phyloP scores from a whole-genome alignment of 1,140 invertebrate species.

The Trypoxylus dichotomus region DNA sequence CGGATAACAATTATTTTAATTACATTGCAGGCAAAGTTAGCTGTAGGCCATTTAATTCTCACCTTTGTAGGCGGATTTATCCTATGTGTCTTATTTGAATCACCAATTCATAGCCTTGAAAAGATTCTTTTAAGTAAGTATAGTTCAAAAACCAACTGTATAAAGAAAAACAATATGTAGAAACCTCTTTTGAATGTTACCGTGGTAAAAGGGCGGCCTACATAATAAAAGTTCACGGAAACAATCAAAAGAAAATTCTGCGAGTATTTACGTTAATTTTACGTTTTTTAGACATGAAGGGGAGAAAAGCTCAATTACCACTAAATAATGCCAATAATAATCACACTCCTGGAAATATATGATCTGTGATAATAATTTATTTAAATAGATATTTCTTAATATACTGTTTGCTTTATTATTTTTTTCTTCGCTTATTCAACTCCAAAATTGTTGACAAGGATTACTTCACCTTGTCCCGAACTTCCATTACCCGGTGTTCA shows the following conservation, averaged over 20 bases:
- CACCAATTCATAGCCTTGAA: conserved; percentile 69
- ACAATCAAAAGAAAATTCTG: too few relatives aligned
- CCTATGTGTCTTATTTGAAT: conserved; percentile 68
- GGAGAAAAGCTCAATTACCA: neutral
- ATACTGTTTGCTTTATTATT: too few relatives aligned
- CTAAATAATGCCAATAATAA: neutral
- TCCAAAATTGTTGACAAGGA: too few relatives aligned
- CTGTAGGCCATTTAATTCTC: conserved; percentile 60
- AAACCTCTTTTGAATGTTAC: too few relatives aligned
- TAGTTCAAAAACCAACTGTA: neutral
- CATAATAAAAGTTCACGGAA: too few relatives aligned
- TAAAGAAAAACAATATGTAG: too few relatives aligned
- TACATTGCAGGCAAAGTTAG: conserved; percentile 57
- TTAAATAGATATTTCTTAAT: neutral
- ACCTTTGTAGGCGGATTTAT: conserved; percentile 65
- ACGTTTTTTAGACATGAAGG: neutral
- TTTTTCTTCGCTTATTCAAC: too few relatives aligned
- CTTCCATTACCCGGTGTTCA: too few relatives aligned
- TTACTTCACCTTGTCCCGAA: too few relatives aligned
- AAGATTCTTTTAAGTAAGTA: conserved; percentile 47
- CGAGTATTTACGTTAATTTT: neutral
- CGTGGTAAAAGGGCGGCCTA: too few relatives aligned
- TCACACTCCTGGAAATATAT: neutral
- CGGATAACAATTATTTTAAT: conserved; percentile 38
- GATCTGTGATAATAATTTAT: neutral